Base-by-base conservation (phyloP, 2,113 vertebrate genomes). In the Ceyx margarethae region DNA sequence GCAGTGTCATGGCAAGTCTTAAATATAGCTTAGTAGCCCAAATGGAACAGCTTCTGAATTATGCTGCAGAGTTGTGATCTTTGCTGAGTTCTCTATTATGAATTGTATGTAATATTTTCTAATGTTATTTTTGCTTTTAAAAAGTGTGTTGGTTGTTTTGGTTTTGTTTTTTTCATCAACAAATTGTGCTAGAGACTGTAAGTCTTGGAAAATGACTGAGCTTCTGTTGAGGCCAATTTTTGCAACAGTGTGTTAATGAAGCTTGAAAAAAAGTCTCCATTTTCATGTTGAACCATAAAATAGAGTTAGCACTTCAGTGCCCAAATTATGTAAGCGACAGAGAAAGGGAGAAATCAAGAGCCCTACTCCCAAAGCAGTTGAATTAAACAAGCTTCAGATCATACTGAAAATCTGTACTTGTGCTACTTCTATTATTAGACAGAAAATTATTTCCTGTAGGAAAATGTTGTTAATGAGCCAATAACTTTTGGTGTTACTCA, bases 231-330 rank as follows among this genome's bases (percentile, higher is more conserved):
- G 88, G 67, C 86, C 77, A 81, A 60, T 85, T 95, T 95, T 94
- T 92, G 80, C 62, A 94, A 91, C 53, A 65, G 37, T 81, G 61
- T 91, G 81, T 81, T 95, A 94, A 95, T 96, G 86, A 93, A 85
- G 89, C 94, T 92, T 93, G 86, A 14, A 82, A 87, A 85, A 87
- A 71, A 67, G 50, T 67, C 89, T 95, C 72, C 26, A 19, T 95
- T 95, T 94, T 91, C 77, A 82, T 73, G 84, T 93, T 93, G 86
- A 93, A 90, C 89, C 71, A 51, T 72, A 89, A 92, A 91, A 94
- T 94, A 89, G 91, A 94, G 91, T 95, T 96, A 92, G 92, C 94
- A 94, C 77, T 96, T 95, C 94, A 95, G 50, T 95, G 94, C 91
- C 84, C 91, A 90, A 92, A 94, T 95, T 95, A 87, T 91, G 78